Conservation (phyloP, 2,888 invertebrate species). For the Polydesmus complanatus region DNA sequence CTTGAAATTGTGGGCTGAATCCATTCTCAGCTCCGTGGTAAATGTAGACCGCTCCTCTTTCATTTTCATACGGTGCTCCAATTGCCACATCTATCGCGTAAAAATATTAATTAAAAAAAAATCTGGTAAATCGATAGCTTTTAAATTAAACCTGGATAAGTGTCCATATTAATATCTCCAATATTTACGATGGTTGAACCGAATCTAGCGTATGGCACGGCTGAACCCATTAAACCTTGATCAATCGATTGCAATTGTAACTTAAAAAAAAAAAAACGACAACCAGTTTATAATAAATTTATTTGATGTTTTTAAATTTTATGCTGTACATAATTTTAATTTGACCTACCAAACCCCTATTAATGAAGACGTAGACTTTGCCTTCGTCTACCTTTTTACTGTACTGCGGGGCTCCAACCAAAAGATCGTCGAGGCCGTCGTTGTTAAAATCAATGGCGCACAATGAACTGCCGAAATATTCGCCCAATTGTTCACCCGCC, state of each 20-base stretch:
- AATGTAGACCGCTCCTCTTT: constrained; percentile 48
- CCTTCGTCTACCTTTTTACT: constrained; percentile 41
- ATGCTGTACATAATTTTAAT: too few species aligned
- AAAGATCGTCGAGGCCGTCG: constrained; percentile 46
- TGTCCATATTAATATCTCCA: constrained; percentile 52
- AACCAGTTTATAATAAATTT: background rate
- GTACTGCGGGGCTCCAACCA: constrained; percentile 47
- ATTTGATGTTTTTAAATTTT: too few species aligned
- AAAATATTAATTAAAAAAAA: too few species aligned
- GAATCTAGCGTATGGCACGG: constrained; percentile 39
- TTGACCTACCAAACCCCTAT: too few species aligned
- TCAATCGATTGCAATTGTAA: constrained; percentile 8
- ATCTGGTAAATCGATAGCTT: too few species aligned
- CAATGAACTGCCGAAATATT: constrained; percentile 50
- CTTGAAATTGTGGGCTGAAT: constrained; percentile 32
- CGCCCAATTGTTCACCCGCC: constrained; percentile 38
- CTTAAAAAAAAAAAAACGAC: constrained; percentile 8
- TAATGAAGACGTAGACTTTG: constrained; percentile 44
- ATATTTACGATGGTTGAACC: constrained; percentile 46
- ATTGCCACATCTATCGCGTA: constrained; percentile 44
- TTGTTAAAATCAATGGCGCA: constrained; percentile 47
- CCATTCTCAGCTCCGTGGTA: constrained; percentile 42
- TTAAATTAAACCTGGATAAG: constrained; percentile 43
- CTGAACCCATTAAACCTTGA: constrained; percentile 8
- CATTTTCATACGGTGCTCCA: constrained; percentile 49